Conservation (phyloP, 2,797 vertebrate species). For the Peromyscus nudipes region DNA sequence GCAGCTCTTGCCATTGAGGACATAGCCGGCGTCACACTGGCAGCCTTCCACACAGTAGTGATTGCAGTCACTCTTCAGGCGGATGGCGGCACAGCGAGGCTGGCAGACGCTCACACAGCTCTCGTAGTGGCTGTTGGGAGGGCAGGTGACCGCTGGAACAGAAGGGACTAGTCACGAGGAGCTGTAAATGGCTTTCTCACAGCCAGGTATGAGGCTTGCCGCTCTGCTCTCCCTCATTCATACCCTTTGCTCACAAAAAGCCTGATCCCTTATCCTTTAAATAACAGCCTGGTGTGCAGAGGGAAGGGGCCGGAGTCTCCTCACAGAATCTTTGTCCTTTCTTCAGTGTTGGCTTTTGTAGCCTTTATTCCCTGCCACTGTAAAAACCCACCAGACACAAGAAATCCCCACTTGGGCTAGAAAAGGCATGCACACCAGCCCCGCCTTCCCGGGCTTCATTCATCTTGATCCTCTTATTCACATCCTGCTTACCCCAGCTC, state of each 20-base stretch:
- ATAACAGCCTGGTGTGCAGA: not conserved
- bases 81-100: constrained; percentile 96
- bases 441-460: not conserved
- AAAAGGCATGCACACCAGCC: too few relatives aligned
- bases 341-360: not conserved
- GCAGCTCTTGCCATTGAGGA: constrained; percentile 97
- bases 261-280: not conserved
- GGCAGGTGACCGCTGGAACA: constrained; percentile 93
- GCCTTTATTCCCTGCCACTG: not conserved
- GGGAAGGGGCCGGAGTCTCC: not conserved
- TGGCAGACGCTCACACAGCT: constrained; percentile 96
- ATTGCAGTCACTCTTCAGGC: constrained; percentile 96
- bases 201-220: not conserved
- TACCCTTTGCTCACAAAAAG: not conserved
- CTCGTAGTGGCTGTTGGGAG: constrained; percentile 97
- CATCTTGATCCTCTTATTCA: not conserved
- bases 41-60: constrained; percentile 98
- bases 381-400: not conserved
- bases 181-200: accelerated
- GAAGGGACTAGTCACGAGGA: not conserved
- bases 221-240: accelerated
- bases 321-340: not conserved
- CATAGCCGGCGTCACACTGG: constrained; percentile 96
- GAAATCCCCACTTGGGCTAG: not conserved
- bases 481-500: not conserved